A percentile compares a stretch with the other conserved stretches of the same genome.
phyloP scores from a whole-genome alignment of 2,888 invertebrate genomes.

The Perizoma affinitatum region DNA sequence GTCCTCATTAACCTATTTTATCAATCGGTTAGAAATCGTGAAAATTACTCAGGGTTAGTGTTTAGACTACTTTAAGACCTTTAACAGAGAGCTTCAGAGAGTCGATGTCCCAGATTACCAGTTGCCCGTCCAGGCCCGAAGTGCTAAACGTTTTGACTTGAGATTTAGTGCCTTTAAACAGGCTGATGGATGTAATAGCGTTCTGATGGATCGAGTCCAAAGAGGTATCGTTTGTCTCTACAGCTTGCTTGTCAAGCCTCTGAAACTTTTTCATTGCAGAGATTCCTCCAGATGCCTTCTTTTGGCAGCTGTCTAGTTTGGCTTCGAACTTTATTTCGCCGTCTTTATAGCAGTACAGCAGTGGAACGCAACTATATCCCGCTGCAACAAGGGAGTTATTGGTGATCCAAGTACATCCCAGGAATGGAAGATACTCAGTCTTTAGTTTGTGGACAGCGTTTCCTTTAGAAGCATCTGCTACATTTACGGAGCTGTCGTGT shows the following conservation, averaged over 20 bases:
- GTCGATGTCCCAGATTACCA: constrained; percentile 97
- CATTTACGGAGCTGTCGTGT: constrained; percentile 97
- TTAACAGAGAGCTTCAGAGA: constrained; percentile 87
- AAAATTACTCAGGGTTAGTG: no score
- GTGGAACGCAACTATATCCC: constrained; percentile 98
- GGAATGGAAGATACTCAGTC: constrained; percentile 96
- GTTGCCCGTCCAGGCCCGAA: constrained; percentile 96
- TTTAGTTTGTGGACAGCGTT: constrained; percentile 89
- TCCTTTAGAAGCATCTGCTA: constrained; percentile 93
- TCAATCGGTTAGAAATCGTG: no score
- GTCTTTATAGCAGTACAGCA: constrained; percentile 91
- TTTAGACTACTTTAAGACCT: constrained; percentile 84
- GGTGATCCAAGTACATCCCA: constrained; percentile 96
- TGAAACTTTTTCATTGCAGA: constrained; percentile 99
- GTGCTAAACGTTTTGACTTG: constrained; percentile 94
- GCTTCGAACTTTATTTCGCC: constrained; percentile 90
- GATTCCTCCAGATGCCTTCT: constrained; percentile 93
- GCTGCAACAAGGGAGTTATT: constrained; percentile 94
- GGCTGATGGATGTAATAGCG: constrained; percentile 93
- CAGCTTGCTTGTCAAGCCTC: constrained; percentile 95
- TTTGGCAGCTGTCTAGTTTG: constrained; percentile 95
- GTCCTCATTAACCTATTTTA: no score
- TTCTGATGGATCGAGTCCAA: constrained; percentile 99
- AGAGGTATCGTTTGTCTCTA: constrained; percentile 92
- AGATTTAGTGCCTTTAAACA: constrained; percentile 90